Conservation (phyloP, 2,113 vertebrate species). For the Callaeas wilsoni region DNA sequence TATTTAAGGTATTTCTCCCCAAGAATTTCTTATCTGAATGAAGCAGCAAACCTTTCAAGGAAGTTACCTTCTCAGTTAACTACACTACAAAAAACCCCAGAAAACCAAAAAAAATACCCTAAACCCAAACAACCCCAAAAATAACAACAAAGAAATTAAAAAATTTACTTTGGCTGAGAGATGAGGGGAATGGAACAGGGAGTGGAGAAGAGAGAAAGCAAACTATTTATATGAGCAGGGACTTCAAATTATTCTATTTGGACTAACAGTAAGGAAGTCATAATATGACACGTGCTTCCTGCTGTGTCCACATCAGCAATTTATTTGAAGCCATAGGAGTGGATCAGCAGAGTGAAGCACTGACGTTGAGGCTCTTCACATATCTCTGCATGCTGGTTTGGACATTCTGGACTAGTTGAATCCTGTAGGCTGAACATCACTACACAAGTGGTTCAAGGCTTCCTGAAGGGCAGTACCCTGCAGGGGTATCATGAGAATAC, state of each 20-base stretch:
- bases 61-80: slow-evolving; percentile 8
- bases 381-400: neutral
- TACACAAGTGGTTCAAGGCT: neutral
- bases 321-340: neutral
- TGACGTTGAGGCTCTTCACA: accelerated
- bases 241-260: neutral
- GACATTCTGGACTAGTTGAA: neutral
- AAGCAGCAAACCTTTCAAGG: slow-evolving; percentile 18
- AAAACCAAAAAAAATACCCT: neutral
- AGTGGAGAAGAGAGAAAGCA: neutral
- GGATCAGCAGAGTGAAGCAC: neutral
- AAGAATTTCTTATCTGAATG: slow-evolving; percentile 9
- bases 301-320: neutral
- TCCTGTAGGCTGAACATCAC: neutral
- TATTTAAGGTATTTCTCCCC: slow-evolving; percentile 8
- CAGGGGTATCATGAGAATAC: neutral
- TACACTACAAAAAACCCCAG: neutral
- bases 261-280: neutral
- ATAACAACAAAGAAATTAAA: neutral
- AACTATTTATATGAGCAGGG: neutral
- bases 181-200: neutral
- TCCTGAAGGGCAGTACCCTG: neutral
- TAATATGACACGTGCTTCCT: neutral
- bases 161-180: neutral
- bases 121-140: neutral